Evolutionary conservation across 2,113 vertebrate genomes (phyloP).

Genomic region (Tachycineta bicolor): DNA sequence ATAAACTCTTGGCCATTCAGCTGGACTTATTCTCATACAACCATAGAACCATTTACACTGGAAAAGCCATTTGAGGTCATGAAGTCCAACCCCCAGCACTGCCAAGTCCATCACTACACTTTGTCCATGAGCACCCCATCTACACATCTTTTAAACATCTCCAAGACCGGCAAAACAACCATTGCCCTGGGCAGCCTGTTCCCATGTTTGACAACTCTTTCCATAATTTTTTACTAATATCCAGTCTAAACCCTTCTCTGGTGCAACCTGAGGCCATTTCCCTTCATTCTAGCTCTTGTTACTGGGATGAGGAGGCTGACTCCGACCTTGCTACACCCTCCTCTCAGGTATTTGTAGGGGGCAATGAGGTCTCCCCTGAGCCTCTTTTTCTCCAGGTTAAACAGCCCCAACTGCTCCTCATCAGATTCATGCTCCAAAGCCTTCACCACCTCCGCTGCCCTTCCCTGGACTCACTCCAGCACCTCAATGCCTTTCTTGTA

Average conservation of each 20-base stretch:
- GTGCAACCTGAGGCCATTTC: background rate
- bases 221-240: background rate
- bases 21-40: slow-evolving; percentile 50
- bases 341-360: background rate
- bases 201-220: background rate
- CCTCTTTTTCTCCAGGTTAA: background rate
- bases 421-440: too few relatives aligned
- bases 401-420: background rate
- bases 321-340: background rate
- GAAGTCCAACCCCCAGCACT: background rate
- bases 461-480: background rate
- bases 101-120: background rate
- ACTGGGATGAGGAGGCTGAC: background rate
- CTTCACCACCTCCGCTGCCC: accelerated
- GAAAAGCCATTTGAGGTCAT: background rate
- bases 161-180: background rate
- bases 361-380: background rate
- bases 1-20: slow-evolving; percentile 68
- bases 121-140: background rate
- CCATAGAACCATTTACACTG: background rate
- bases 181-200: background rate
- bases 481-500: background rate
- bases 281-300: background rate
- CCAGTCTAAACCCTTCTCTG: background rate
- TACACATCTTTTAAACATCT: background rate